phyloP scores from a whole-genome alignment of 2,797 vertebrate genomes.

The Stomatorhinus walkeri region DNA sequence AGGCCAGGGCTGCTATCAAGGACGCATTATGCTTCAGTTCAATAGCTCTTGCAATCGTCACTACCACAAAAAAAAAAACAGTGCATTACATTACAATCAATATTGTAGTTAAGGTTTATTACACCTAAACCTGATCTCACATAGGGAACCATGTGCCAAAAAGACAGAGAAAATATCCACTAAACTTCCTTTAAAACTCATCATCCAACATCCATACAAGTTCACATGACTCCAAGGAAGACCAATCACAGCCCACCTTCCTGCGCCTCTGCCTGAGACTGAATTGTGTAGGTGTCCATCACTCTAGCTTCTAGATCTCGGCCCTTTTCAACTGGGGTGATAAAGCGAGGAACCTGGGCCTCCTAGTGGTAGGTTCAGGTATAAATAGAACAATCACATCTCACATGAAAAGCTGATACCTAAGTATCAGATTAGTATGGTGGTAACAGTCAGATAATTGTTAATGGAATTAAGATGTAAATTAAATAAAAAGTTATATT shows the following conservation, averaged over 20 bases:
- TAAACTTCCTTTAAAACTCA: not conserved
- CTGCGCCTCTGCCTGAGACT: slow-evolving; percentile 94
- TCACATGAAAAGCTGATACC: not conserved
- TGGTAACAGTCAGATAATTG: not conserved
- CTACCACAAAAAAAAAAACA: slow-evolving; percentile 48
- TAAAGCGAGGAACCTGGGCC: slow-evolving; percentile 78
- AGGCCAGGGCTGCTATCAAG: slow-evolving; percentile 85
- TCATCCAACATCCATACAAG: not conserved
- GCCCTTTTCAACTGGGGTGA: slow-evolving; percentile 89
- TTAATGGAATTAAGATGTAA: not conserved
- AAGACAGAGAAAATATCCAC: not conserved
- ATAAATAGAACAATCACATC: not conserved
- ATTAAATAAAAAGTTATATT: not conserved
- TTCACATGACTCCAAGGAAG: not conserved
- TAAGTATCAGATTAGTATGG: not conserved
- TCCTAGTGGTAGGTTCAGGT: slow-evolving; percentile 59
- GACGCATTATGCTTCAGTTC: slow-evolving; percentile 89
- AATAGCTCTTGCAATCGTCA: slow-evolving; percentile 94
- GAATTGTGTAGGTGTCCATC: slow-evolving; percentile 80
- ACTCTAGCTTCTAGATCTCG: slow-evolving; percentile 83
- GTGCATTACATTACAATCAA: not conserved
- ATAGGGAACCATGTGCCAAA: not conserved
- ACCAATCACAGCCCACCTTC: slow-evolving; percentile 68
- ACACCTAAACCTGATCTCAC: not conserved
- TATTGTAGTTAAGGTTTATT: not conserved